phyloP scores from a whole-genome alignment of 2,888 invertebrate species.

The Hirtodrosophila trivittata region DNA sequence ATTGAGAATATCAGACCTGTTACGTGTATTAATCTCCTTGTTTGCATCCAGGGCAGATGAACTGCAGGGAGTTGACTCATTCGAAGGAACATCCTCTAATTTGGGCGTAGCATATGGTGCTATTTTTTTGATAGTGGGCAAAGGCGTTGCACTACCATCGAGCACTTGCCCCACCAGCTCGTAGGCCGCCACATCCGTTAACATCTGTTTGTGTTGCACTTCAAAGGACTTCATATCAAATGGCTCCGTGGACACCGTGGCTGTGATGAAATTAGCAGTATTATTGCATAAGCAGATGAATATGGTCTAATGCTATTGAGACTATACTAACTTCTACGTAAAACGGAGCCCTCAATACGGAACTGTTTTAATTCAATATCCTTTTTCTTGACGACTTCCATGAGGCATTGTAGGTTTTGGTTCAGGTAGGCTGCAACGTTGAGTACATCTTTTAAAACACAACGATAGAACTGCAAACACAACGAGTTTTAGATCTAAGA shows the following conservation, averaged over 20 bases:
- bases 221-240: slow-evolving; percentile 61
- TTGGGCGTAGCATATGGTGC: not conserved
- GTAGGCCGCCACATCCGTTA: slow-evolving; percentile 28
- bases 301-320: not conserved
- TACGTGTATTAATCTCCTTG: slow-evolving; percentile 34
- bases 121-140: slow-evolving; percentile 4
- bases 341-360: slow-evolving; percentile 71
- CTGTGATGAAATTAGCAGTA: slow-evolving; percentile 39
- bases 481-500: not conserved
- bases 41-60: not conserved
- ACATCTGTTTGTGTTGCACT: slow-evolving; percentile 31
- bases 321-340: slow-evolving; percentile 74
- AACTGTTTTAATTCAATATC: slow-evolving; percentile 81
- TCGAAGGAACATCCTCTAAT: slow-evolving; percentile 1
- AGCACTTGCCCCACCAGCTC: not conserved
- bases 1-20: slow-evolving; percentile 49
- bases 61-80: slow-evolving; percentile 6
- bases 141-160: not conserved
- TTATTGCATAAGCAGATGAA: not conserved
- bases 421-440: slow-evolving; percentile 48
- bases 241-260: slow-evolving; percentile 67
- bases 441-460: slow-evolving; percentile 59
- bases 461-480: slow-evolving; percentile 64
- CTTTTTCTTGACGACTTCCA: slow-evolving; percentile 71
- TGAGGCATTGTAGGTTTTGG: slow-evolving; percentile 58